Evolutionary conservation across 2,797 vertebrate genomes (phyloP), one percentile per base, ranked within the genome.

Genomic region (Rhyacichthys aspro): DNA sequence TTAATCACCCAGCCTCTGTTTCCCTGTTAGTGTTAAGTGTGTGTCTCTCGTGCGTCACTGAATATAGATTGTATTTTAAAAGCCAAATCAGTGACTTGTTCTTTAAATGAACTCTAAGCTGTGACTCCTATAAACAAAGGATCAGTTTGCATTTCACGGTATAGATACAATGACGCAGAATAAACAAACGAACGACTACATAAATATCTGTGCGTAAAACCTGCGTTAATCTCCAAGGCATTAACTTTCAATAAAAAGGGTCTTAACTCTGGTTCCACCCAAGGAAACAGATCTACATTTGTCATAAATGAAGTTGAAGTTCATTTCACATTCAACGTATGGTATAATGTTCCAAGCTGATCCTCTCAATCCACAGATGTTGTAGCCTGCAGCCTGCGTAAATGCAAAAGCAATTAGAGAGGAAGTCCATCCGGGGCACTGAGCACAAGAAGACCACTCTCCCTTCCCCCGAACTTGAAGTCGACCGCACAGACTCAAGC

Each of bases 381-480:
- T 64, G 78, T 66, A 63, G 82, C 70, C 75, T 34, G 72, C 75
- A 71, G 55, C 81, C 65, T 72, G 62, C 50, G 67, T 79, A 76
- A 85, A 82, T 59, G 77, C 79, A 78, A 70, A 73, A 64, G 85
- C 76, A 86, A 86, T 89, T 84, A 82, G 72, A 72, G 46, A 74
- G 48, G 70, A 88, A 83, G 75, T 89, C 73, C 87, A 89, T 89
- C 88, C 88, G 84, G 87, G 86, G 76, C 78, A 87, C 55, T 44
- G 60, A n/a, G 62, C 74, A 78, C 67, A 77, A 50, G 53, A 78
- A 81, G 46, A 70, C 72, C 71, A 68, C 70, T 81, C 74, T 87
- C 85, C 87, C 90, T 89, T 53, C 86, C 90, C 86, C 88, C 90
- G 92, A 93, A 92, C 91, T 93, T 93, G 92, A 93, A 93, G 83